Evolutionary conservation across 2,888 invertebrate genomes (phyloP).

Genomic region (Drosophila falleni): DNA sequence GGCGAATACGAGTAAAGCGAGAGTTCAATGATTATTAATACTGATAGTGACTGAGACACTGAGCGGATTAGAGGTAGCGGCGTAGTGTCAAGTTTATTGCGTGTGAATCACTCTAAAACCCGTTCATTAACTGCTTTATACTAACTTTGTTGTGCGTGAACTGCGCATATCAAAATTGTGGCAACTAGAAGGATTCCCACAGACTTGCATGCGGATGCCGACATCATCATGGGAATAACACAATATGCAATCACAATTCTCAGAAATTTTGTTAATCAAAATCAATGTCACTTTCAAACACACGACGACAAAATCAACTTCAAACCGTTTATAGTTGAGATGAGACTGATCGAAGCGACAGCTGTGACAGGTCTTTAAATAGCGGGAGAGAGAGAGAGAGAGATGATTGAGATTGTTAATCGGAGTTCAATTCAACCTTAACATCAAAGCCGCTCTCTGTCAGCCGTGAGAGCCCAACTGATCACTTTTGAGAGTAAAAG

Average conservation of each 20-base stretch:
- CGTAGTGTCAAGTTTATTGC: slow-evolving; percentile 26
- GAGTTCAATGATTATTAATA: slow-evolving; percentile 16
- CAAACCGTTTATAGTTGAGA: slow-evolving; percentile 12
- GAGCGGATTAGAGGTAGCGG: not conserved
- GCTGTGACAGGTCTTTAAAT: slow-evolving; percentile 45
- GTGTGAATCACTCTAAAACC: slow-evolving; percentile 39
- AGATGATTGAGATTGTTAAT: not conserved
- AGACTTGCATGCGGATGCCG: slow-evolving; percentile 5
- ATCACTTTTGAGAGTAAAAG: not conserved
- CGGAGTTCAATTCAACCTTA: not conserved
- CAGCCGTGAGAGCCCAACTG: slow-evolving; percentile 5
- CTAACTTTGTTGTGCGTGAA: slow-evolving; percentile 63
- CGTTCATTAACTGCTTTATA: slow-evolving; percentile 30
- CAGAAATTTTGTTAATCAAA: not conserved
- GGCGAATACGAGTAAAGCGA: not conserved
- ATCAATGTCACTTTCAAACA: slow-evolving; percentile 16
- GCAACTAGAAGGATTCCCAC: slow-evolving; percentile 44
- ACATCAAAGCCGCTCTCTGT: slow-evolving; percentile 17
- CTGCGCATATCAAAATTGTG: slow-evolving; percentile 38
- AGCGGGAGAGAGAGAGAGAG: not conserved
- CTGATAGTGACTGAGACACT: slow-evolving; percentile 14
- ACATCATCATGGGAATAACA: slow-evolving; percentile 49
- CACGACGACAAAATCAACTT: slow-evolving; percentile 5
- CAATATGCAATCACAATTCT: slow-evolving; percentile 6
- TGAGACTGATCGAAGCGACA: slow-evolving; percentile 47